Evolutionary conservation across 2,113 vertebrate genomes (phyloP), one percentile per base, ranked within the genome.

Genomic region (Cichladusa arquata): DNA sequence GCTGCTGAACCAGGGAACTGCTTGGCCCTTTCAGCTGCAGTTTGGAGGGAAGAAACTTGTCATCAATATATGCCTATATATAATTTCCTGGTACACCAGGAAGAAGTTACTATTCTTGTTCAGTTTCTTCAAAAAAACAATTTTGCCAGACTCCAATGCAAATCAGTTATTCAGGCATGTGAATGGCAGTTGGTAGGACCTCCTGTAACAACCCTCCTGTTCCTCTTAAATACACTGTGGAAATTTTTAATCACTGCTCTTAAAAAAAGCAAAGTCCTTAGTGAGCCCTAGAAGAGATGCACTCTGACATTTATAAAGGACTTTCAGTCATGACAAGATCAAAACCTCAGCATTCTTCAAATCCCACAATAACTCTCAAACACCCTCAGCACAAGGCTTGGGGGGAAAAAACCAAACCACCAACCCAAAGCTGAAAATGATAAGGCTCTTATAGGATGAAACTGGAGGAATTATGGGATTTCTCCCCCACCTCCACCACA

Each of bases 301-400:
- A 34, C 85, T 83, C 95, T 97, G 97, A 97, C 97, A 98, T 98
- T 97, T 97, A 97, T 78, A 90, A 97, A 97, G 93, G 83, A 96
- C 80, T 96, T 97, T 77, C 91, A 85, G 76, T 87, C 8, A 9
- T 91, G 94, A 96, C 89, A 97, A 97, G 97, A 98, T 98, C 90
- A 98, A 98, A 98, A 97, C 73, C 88, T 91, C 95, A 92, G 93
- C 94, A 69, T 96, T 97, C 96, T 96, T 97, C 94, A 98, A 98
- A 98, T 96, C 96, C 97, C 67, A 62, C 96, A 97, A 86, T 60
- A 97, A 97, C 92, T 97, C 93, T 93, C 96, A 87, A 95, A 96
- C 83, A 96, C 31, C 60, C 78, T 71, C 73, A 86, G 66, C 78
- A 83, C 25, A n/a, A 61, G 70, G 38, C 33, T 45, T 42, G 40